These are phyloP conservation scores for Carapus acus DNA, from an alignment of 2,797 vertebrate genomes.

Conservation along the genomic window DNA sequence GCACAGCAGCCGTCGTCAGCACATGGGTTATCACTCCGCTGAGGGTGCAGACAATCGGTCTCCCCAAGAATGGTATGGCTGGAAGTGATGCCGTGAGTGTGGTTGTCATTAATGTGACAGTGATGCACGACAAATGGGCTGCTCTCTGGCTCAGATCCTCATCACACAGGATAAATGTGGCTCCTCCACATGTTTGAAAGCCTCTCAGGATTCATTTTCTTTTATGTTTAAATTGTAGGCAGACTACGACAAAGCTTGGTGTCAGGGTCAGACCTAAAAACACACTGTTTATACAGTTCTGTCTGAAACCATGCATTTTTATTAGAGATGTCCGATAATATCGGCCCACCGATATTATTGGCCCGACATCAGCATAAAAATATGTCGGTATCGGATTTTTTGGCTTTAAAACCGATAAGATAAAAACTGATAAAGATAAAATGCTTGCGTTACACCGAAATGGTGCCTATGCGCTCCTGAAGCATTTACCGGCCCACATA, in stretches of 20 bases:
- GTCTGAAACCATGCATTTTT: background rate
- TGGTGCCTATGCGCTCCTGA: no score
- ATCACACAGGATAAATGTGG: background rate
- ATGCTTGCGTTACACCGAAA: no score
- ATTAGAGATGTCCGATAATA: no score
- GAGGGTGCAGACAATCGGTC: background rate
- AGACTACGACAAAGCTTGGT: background rate
- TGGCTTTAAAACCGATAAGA: no score
- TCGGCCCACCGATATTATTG: no score
- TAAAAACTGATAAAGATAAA: no score
- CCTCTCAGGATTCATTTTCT: no score
- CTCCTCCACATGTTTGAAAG: no score
- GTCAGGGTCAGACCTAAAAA: background rate
- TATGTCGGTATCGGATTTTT: no score
- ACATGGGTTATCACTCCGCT: background rate
- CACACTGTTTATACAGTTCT: background rate
- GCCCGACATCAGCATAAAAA: no score
- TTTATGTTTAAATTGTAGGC: no score
- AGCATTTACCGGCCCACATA: no score
- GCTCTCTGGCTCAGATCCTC: background rate
- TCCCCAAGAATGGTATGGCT: background rate
- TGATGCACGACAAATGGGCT: background rate
- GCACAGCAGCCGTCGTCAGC: slow-evolving; percentile 8
- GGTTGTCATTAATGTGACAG: background rate
- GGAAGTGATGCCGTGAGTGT: background rate